Base-by-base conservation (phyloP, 2,888 invertebrate species). In the Galeopsomyia nigrocyanea region DNA sequence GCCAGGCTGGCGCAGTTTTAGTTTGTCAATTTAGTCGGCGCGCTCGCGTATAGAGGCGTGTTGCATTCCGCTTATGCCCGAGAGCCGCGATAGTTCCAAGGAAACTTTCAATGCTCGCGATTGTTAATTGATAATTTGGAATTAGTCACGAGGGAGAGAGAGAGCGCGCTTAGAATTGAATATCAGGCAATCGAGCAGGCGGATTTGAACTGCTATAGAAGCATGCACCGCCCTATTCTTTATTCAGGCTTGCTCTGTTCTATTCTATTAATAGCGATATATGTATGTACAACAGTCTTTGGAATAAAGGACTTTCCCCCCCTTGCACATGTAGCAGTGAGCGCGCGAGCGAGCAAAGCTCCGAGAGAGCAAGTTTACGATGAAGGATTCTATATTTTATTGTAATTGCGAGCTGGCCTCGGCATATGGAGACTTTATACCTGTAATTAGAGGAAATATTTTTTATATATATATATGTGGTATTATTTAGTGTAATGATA, bases 381-480 rank as follows among this genome's bases (percentile, higher is more conserved):
- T 51, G 68, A 65, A 57, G 62, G 61, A 74, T 71, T 71, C 62
- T 71, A 74, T 74, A 74, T 74, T 74, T 74, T 74, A 71, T 74
- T 74, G 51, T 74, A 74, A 74, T 71, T 74, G 62, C 65, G 58
- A 66, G 65, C 47, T 55, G 64, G 50, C 57, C 53, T 68, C 70
- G 64, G 58, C 66, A 62, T 66, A 71, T 62, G 67, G 71, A 22
- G 60, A 53, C 17, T 55, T 66, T 66, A 73, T 69, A 66, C 69
- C 70, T 53, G 31, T 67, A 74, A 74, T 72, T 75, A 71, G 26
- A 69, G 56, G 55, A 57, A 14, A 64, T 71, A 17, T 71, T 65
- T 61, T 68, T 65, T 57, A 63, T 64, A 53, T 53, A 19, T 53
- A 75, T 69, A 69, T 49, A 75, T 70, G 69, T 51, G 55, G 63